phyloP scores from a whole-genome alignment of 2,113 vertebrate species.

The Connochaetes taurinus region DNA sequence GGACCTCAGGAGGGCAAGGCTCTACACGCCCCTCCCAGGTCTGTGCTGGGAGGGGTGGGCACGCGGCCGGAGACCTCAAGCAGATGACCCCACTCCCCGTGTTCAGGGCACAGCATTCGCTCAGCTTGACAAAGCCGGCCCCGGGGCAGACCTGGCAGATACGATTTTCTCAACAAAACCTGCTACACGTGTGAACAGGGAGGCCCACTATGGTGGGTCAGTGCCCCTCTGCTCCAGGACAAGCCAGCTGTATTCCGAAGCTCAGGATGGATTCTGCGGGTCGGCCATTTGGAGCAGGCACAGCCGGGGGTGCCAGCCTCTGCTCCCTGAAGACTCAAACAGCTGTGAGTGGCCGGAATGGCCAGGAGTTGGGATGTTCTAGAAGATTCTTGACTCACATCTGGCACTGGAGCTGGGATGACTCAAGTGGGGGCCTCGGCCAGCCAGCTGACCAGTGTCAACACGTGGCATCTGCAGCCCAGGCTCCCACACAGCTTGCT shows the following conservation, averaged over 20 bases:
- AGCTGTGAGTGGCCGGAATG: too few species aligned
- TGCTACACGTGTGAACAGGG: background rate
- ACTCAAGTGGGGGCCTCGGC: background rate
- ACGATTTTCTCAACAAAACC: background rate
- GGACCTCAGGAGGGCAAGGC: background rate
- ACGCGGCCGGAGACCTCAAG: rapidly evolving
- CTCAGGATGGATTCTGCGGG: background rate
- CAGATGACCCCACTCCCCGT: rapidly evolving
- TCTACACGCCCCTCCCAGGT: background rate
- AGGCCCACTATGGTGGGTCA: too few species aligned
- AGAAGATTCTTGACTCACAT: too few species aligned
- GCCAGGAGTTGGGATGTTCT: background rate
- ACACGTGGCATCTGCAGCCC: background rate
- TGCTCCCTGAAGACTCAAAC: background rate
- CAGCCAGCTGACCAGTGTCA: background rate
- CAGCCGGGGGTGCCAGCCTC: background rate
- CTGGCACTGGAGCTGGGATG: background rate
- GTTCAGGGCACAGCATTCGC: background rate
- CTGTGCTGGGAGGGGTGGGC: background rate
- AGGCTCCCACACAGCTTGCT: too few species aligned
- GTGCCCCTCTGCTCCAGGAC: too few species aligned
- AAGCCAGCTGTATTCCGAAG: too few species aligned
- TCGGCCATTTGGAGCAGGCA: rapidly evolving
- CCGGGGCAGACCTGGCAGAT: rapidly evolving
- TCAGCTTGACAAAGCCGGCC: too few species aligned